Percentiles rank a stretch among this genome's conserved stretches.
Conservation (phyloP, 92 coral and sea anemone genomes). For the Paragorgia papillata region DNA sequence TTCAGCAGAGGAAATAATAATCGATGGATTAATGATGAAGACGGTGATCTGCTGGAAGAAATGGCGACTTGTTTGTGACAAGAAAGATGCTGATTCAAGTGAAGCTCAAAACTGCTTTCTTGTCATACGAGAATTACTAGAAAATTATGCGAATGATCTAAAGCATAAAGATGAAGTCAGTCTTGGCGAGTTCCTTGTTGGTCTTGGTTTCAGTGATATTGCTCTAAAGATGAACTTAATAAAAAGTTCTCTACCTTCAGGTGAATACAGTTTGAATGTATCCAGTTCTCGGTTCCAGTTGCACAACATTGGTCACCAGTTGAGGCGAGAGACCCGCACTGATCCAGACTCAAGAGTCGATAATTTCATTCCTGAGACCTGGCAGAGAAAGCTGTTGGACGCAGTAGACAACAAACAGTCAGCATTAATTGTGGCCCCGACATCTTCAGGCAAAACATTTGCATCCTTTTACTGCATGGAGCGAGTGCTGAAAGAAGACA, state of each 20-base stretch:
- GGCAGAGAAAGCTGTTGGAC: slow-evolving; percentile 76
- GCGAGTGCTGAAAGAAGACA: slow-evolving; percentile 59
- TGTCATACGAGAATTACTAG: slow-evolving; percentile 36
- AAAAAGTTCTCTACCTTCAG: neutral
- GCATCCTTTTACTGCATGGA: slow-evolving; percentile 83
- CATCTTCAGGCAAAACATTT: slow-evolving; percentile 78
- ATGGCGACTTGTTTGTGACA: slow-evolving; percentile 55
- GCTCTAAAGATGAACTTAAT: slow-evolving; percentile 32
- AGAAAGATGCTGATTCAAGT: neutral
- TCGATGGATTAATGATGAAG: slow-evolving; percentile 45
- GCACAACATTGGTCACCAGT: slow-evolving; percentile 67
- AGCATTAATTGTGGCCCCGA: slow-evolving; percentile 74
- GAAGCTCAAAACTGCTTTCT: slow-evolving; percentile 8
- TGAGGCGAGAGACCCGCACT: slow-evolving; percentile 62
- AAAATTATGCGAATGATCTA: slow-evolving; percentile 20
- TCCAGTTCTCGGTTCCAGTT: slow-evolving; percentile 73
- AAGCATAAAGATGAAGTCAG: slow-evolving; percentile 44
- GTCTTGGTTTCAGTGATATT: slow-evolving; percentile 64
- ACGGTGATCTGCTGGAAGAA: slow-evolving; percentile 43
- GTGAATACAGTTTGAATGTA: slow-evolving; percentile 38
- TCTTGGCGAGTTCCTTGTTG: slow-evolving; percentile 45
- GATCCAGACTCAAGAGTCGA: slow-evolving; percentile 69
- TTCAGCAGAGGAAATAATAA: slow-evolving; percentile 24
- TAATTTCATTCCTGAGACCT: slow-evolving; percentile 72
- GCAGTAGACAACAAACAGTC: slow-evolving; percentile 75